phyloP scores from a whole-genome alignment of 1,140 invertebrate species.

The Papilio polyxenes region DNA sequence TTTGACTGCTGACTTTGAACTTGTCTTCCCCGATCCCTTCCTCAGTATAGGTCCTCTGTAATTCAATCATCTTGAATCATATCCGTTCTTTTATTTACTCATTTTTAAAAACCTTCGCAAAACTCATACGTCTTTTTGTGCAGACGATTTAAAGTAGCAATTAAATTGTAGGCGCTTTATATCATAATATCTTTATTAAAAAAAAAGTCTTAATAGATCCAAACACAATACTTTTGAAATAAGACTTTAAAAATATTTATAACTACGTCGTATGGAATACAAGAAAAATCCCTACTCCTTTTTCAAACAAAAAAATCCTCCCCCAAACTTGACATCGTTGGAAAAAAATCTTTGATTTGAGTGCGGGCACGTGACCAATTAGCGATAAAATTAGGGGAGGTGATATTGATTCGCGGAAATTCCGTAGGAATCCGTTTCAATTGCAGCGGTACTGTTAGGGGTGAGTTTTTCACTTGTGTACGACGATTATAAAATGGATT shows the following conservation, averaged over 20 bases:
- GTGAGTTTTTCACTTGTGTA: constrained; percentile 7
- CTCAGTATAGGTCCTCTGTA: too few species aligned
- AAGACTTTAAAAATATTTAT: neutral
- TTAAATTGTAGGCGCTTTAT: neutral
- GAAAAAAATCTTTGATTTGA: constrained; percentile 39
- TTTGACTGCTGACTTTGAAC: too few species aligned
- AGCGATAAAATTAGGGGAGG: constrained; percentile 39
- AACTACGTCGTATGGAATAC: neutral
- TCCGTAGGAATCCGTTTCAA: constrained; percentile 36
- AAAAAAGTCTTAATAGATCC: too few species aligned
- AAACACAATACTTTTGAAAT: neutral
- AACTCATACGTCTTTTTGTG: too few species aligned
- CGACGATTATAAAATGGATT: neutral
- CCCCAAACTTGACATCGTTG: constrained; percentile 8
- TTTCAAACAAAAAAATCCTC: neutral
- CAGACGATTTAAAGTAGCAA: too few species aligned
- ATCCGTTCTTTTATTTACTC: neutral
- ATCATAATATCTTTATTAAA: neutral
- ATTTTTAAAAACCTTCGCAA: too few species aligned
- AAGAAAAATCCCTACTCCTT: neutral
- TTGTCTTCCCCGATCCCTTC: too few species aligned
- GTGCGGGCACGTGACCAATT: constrained; percentile 38
- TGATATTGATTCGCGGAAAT: constrained; percentile 37
- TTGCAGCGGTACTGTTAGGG: constrained; percentile 2
- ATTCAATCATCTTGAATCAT: neutral